Base-by-base conservation (phyloP, 2,888 invertebrate species). In the Trissolcus brochymenae region DNA sequence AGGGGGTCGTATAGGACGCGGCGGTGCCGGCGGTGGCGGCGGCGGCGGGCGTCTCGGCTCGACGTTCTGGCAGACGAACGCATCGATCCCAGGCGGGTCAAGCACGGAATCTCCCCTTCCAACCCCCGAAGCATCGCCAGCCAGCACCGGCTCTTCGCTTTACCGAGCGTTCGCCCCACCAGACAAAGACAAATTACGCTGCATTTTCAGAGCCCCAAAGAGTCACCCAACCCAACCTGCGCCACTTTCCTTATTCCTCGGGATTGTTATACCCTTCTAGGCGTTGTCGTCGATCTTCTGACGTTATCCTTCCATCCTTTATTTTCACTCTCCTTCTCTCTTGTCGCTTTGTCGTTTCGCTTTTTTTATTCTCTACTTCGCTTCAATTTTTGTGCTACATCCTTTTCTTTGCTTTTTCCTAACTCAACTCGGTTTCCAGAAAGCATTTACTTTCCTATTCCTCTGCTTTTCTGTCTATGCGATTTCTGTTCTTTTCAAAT, bases 51-150 rank as follows among this genome's bases (percentile, higher is more conserved):
- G 87, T 88, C 87, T 87, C 87, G 82, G 80, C 82, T 82, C 81
- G 85, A 85, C 84, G 87, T 87, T 87, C 87, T 87, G 88, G 88
- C 88, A 89, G 88, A 89, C 88, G 88, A 89, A 89, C 88, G 88
- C 88, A 89, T 89, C 88, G 88, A 89, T 89, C 88, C 88, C 88
- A 87, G 88, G 88, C 88, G 87, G 88, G 88, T 88, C 88, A 88
- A 88, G 88, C 88, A 87, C 86, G 88, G 88, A 87, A 88, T 87
- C 85, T 84, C 85, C 84, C 84, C 83, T 83, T 81, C 79, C 76
- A 68, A 61, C 80, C 79, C 79, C 77, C 78, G 76, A 79, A 75
- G 68, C 70, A 68, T 75, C 71, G 68, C 70, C 81, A 72, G 74
- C 78, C 64, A 64, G 66, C 76, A 75, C 71, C 73, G 62, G 79